A percentile compares a stretch with the other conserved stretches of the same genome.
Evolutionary conservation across 2,888 invertebrate genomes (phyloP).

Genomic region (Mimas tiliae): DNA sequence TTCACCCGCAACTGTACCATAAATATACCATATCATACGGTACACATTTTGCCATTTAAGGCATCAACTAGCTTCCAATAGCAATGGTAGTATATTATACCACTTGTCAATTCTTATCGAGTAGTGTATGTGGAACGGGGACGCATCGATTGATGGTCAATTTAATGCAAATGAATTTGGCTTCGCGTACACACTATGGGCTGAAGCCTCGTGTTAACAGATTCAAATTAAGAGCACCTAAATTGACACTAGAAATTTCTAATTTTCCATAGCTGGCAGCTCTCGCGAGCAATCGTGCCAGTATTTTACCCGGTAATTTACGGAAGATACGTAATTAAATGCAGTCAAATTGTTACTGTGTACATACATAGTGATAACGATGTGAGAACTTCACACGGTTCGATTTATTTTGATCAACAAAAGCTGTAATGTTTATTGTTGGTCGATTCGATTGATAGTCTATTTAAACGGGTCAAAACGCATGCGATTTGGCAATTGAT

Average conservation of each 20-base stretch:
- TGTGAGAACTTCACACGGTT: too few species aligned
- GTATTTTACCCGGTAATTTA: conserved; percentile 15
- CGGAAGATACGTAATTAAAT: background rate
- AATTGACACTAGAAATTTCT: conserved; percentile 15
- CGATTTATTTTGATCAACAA: too few species aligned
- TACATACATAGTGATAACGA: too few species aligned
- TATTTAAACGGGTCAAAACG: too few species aligned
- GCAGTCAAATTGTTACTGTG: too few species aligned
- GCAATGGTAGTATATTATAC: conserved; percentile 36
- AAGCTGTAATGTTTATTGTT: too few species aligned
- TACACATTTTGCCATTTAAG: conserved; percentile 33
- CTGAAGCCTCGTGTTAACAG: conserved; percentile 42
- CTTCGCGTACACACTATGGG: conserved; percentile 50
- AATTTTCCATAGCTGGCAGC: conserved; percentile 9
- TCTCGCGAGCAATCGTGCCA: background rate
- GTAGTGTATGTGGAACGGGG: conserved; percentile 61
- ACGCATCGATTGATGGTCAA: conserved; percentile 68
- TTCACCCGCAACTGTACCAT: conserved; percentile 13
- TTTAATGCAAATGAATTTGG: conserved; percentile 63
- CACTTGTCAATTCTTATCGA: conserved; percentile 51
- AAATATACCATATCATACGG: conserved; percentile 31
- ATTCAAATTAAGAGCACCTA: conserved; percentile 22
- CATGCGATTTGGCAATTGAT: too few species aligned
- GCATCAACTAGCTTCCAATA: conserved; percentile 38
- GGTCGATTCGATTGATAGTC: too few species aligned